These are phyloP conservation scores for Rhopalosiphum padi DNA, from an alignment of 1,140 invertebrate species.

Conservation along the genomic window DNA sequence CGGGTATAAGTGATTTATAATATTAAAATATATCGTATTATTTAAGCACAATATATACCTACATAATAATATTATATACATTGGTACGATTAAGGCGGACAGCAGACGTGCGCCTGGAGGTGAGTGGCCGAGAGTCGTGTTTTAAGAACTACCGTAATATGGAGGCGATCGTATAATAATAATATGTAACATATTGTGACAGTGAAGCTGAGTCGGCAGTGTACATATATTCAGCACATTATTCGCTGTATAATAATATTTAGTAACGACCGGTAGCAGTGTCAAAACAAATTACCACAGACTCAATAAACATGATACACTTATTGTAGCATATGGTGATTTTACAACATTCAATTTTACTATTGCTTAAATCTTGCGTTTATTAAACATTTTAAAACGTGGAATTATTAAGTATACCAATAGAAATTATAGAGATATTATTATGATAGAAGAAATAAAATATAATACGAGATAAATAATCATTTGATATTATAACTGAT, in stretches of 20 bases:
- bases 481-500: not conserved
- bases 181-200: too few species aligned
- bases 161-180: not conserved
- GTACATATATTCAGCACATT: not conserved
- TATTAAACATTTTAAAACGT: not conserved
- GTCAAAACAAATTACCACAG: not conserved
- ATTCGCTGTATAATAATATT: not conserved
- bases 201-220: not conserved
- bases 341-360: not conserved
- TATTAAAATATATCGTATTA: not conserved
- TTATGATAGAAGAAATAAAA: not conserved
- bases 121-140: not conserved
- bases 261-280: not conserved
- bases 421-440: too few species aligned
- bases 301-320: not conserved
- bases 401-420: not conserved
- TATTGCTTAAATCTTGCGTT: too few species aligned
- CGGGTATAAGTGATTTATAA: not conserved
- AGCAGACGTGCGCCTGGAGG: not conserved
- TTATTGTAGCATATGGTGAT: too few species aligned
- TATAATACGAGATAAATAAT: not conserved
- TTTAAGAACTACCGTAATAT: not conserved
- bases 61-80: not conserved
- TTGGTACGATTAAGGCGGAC: constrained; percentile 17
- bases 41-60: not conserved